Evolutionary conservation across 2,888 invertebrate species (phyloP), one percentile per base, ranked within the genome.

Genomic region (Yponomeuta evonymella): DNA sequence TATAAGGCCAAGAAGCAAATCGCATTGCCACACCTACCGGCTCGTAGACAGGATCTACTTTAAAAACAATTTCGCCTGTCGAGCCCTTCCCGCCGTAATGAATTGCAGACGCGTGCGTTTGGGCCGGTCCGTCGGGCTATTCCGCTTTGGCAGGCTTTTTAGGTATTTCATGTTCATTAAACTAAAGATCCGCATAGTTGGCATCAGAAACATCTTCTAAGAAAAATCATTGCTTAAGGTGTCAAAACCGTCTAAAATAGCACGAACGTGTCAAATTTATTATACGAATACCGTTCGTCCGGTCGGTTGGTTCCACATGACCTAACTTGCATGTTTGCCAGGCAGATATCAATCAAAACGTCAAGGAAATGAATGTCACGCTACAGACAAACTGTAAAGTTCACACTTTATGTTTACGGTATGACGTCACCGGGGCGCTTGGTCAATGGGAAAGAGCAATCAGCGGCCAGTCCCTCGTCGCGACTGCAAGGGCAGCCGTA

Each of bases 51-150:
- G 85, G 86, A 84, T 86, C 84, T 84, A 83, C 83, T 86, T 84
- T 81, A 83, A 87, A 87, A 89, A 86, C 85, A 86, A 86, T 89
- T 87, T 87, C 79, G 84, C 87, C 81, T 84, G 87, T 85, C 83
- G 77, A 15, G 82, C 78, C 79, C 79, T 80, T 76, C 78, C 78
- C 78, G 78, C 75, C 76, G 78, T 87, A 87, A 86, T 88, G 85
- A 87, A 88, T 88, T 85, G 88, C 86, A 86, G 86, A 84, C 82
- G 83, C 83, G 83, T 81, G 85, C 83, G 74, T 70, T 69, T 51
- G 64, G 51, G 72, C 64, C 68, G 33, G 36, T 48, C 51, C 23
- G 12, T 36, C 15, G 23, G 58, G 66, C 62, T 30, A 51, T 33
- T 67, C 33, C 51, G 15, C 48, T 43, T 48, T n/a, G 48, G 43